Percentiles rank a stretch among this genome's conserved stretches.
Conservation (phyloP, 64 coral and sea anemone genomes). For the Montipora sp. region DNA sequence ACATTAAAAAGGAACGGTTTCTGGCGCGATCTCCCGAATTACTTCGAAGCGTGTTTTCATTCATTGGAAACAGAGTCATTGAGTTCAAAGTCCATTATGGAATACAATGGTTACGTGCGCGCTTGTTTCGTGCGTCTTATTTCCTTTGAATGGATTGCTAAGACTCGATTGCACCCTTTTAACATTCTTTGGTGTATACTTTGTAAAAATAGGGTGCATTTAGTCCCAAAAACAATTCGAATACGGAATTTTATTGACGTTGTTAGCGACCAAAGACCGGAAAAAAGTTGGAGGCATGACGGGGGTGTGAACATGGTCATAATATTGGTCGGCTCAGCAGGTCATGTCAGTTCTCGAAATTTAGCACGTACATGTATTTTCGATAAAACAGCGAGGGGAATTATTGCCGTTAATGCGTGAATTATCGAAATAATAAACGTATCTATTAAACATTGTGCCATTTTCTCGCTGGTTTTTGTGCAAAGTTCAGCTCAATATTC, state of each 20-base stretch:
- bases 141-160: not conserved
- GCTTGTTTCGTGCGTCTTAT: not conserved
- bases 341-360: not conserved
- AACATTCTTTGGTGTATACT: not conserved
- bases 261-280: not conserved
- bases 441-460: not conserved
- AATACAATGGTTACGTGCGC: not conserved
- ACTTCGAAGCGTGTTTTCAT: not conserved
- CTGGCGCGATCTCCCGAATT: not conserved
- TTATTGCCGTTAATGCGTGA: too few species aligned
- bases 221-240: not conserved
- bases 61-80: too few species aligned
- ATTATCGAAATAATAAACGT: too few species aligned
- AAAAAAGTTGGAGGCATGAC: not conserved
- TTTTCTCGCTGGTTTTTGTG: not conserved
- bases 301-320: not conserved
- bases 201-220: not conserved
- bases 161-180: not conserved
- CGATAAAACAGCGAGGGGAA: not conserved
- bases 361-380: conserved; percentile 32
- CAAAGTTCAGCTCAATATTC: not conserved
- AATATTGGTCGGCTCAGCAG: conserved; percentile 6
- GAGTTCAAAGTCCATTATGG: conserved; percentile 33
- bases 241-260: not conserved
- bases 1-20: not conserved